phyloP scores from a whole-genome alignment of 2,797 vertebrate species.

The Cyprinodon diabolis region DNA sequence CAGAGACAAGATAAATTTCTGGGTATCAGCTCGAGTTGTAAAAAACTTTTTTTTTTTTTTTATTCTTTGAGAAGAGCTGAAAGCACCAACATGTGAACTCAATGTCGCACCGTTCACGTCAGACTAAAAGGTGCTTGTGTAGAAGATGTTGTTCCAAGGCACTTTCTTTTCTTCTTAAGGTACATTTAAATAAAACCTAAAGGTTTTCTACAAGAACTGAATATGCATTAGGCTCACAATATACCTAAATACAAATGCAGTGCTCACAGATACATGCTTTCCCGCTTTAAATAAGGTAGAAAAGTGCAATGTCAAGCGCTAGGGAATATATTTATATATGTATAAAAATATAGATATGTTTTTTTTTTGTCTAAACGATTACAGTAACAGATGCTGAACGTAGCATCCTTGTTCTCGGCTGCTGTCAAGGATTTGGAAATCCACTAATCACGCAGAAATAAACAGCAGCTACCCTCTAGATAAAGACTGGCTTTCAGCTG shows the following conservation, averaged over 20 bases:
- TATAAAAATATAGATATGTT: constrained; percentile 80
- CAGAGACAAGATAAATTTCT: constrained; percentile 62
- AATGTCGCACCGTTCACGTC: constrained; percentile 61
- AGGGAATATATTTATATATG: constrained; percentile 79
- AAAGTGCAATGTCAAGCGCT: constrained; percentile 79
- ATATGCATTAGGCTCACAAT: constrained; percentile 73
- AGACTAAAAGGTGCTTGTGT: constrained; percentile 64
- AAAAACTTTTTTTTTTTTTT: constrained; percentile 42
- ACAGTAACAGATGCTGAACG: constrained; percentile 48
- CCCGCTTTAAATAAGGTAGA: constrained; percentile 74
- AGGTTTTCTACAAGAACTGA: constrained; percentile 68
- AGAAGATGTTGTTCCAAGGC: constrained; percentile 80
- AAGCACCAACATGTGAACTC: constrained; percentile 76
- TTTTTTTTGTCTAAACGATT: constrained; percentile 32
- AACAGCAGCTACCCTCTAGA: constrained; percentile 64
- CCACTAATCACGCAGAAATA: constrained; percentile 62
- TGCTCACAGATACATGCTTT: constrained; percentile 76
- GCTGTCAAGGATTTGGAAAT: constrained; percentile 62
- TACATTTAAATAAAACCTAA: constrained; percentile 64
- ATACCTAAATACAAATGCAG: constrained; percentile 77
- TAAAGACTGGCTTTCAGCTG: constrained; percentile 54
- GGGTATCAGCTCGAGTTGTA: constrained; percentile 65
- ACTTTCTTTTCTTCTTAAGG: constrained; percentile 75
- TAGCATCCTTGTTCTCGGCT: constrained; percentile 65
- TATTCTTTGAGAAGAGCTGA: constrained; percentile 77